Evolutionary conservation across 2,113 vertebrate genomes (phyloP).

Genomic region (Stegostoma tigrinum): DNA sequence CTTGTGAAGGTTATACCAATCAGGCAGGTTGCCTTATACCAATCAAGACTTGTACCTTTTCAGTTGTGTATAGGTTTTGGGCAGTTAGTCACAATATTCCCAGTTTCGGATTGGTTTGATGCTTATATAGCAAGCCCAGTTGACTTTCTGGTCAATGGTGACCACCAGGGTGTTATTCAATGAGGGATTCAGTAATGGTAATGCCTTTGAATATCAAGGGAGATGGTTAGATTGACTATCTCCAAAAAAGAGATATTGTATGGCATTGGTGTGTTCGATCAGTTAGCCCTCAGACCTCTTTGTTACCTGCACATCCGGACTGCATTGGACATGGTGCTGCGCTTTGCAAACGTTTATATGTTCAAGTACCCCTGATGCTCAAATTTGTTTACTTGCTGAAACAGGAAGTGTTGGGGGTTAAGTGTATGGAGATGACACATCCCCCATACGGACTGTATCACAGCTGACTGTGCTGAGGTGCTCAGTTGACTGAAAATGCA

Average conservation of each 20-base stretch:
- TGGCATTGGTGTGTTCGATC: neutral
- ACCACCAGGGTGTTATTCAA: too few species aligned
- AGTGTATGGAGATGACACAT: neutral
- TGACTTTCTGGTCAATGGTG: too few species aligned
- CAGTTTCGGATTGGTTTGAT: too few species aligned
- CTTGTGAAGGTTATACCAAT: neutral
- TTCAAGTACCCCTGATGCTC: neutral
- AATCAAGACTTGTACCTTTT: neutral
- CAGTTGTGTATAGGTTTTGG: too few species aligned
- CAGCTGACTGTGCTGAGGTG: neutral
- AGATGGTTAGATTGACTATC: too few species aligned
- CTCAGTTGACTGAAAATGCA: neutral
- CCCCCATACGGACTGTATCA: neutral
- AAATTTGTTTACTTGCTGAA: neutral
- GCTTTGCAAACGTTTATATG: neutral
- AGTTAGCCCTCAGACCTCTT: neutral
- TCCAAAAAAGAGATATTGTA: too few species aligned
- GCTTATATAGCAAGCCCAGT: too few species aligned
- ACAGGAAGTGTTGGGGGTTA: neutral
- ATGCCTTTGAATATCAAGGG: too few species aligned
- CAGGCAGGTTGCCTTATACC: neutral
- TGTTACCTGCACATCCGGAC: neutral
- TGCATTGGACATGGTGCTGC: neutral
- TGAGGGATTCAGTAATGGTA: too few species aligned
- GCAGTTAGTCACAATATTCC: too few species aligned